Evolutionary conservation across 2,113 vertebrate genomes (phyloP), one percentile per base, ranked within the genome.

Genomic region (Oryzias curvinotus): DNA sequence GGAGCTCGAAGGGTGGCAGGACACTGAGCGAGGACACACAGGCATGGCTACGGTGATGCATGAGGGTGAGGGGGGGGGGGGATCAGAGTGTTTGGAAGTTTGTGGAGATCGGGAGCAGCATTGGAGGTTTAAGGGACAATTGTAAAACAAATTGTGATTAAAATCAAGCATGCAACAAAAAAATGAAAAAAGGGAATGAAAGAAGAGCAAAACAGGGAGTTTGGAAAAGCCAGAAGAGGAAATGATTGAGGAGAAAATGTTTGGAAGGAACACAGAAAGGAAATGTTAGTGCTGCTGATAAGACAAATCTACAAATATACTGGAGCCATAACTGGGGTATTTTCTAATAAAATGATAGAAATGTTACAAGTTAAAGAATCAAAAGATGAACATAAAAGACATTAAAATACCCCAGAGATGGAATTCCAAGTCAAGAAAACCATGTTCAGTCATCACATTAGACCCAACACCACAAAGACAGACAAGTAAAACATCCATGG

Each of bases 1-100:
- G 88, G 92, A 89, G 77, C 92, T 94, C 94, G 93, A 92, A 84
- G 95, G 95, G 88, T 96, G 96, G 94, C 94, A 98, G 92, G 96
- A 98, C 70, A 95, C 96, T 98, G 96, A 98, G 95, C 96, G 96
- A 91, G 96, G 97, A 98, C 97, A 99, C 93, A 98, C 87, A 94
- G 94, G 97, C 90, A 94, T 94, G 92, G 95, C 97, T 99, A 94
- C 82, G 65, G 78, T 87, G 68, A 87, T 51, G 77, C 48, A 87
- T 80, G 84, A 62, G 67, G 60, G 45, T 88, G 42, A 16, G 50
- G 83, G 81, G 21, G 56, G 83, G 80, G 14, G 44, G 44, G 86
- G 77, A 79, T 76, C 5, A 83, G 87, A 87, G 86, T 75, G 78
- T 87, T 91, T 70, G 47, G 51, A 63, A 87, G 90, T 85, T 78